Conservation (phyloP, 2,888 invertebrate species). For the Lasius platythorax region DNA sequence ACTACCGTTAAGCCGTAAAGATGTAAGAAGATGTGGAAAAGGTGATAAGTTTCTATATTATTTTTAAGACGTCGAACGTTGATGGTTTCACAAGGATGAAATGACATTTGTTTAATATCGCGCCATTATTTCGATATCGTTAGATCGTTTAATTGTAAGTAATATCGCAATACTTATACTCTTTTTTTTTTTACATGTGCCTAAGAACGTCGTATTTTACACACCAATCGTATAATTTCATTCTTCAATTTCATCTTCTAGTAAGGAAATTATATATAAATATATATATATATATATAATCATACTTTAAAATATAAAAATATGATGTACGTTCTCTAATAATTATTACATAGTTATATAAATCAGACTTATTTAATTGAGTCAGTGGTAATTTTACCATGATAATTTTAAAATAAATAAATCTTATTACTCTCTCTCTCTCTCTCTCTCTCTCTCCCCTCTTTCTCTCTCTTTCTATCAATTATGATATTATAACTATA, state of each 20-base stretch:
- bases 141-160: background rate
- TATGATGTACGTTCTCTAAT: background rate
- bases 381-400: background rate
- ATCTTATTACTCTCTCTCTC: background rate
- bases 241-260: background rate
- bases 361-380: conserved; percentile 6
- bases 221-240: background rate
- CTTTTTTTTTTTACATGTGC: background rate
- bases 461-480: background rate
- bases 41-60: conserved; percentile 6
- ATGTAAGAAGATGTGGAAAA: conserved; percentile 25
- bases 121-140: background rate
- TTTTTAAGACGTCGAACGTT: conserved; percentile 4
- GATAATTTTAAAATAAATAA: conserved; percentile 6
- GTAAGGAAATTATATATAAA: background rate
- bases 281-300: background rate
- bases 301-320: background rate
- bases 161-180: background rate
- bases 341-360: background rate
- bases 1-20: conserved; percentile 37
- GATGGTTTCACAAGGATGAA: background rate
- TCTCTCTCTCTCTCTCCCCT: background rate
- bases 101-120: background rate
- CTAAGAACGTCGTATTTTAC: background rate
- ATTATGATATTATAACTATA: background rate